Conservation (phyloP, 2,797 vertebrate species). For the Acropternis orthonyx region DNA sequence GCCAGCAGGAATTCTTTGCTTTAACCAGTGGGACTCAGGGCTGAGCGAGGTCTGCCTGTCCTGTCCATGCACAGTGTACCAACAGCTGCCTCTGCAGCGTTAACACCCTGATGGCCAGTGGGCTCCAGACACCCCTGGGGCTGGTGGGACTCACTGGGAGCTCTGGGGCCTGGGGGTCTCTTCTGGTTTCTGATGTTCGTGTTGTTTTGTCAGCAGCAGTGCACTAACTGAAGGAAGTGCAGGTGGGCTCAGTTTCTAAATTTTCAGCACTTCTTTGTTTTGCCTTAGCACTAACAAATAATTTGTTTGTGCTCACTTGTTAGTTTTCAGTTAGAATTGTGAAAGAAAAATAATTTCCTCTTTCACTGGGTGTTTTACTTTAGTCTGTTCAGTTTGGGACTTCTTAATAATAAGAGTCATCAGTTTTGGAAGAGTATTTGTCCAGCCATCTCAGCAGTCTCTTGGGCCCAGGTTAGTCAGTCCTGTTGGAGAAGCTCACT, state of each 20-base stretch:
- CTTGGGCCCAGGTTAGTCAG: neutral
- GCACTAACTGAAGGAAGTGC: neutral
- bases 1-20: neutral
- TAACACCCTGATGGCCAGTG: no score
- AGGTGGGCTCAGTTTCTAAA: neutral
- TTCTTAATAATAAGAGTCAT: neutral
- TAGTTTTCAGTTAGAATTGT: neutral
- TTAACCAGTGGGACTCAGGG: no score
- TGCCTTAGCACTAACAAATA: neutral
- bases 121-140: no score
- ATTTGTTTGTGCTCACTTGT: neutral
- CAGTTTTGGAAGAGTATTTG: neutral
- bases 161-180: neutral
- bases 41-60: neutral
- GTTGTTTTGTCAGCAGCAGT: neutral
- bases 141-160: neutral
- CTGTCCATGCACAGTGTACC: no score
- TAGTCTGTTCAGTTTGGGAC: neutral
- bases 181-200: neutral
- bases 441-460: neutral
- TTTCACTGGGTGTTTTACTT: neutral
- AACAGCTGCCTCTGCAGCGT: no score
- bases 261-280: neutral
- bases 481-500: neutral
- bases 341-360: neutral